These are phyloP conservation scores for Heterochromis multidens DNA, from an alignment of 2,113 vertebrate species.

Conservation along the genomic window DNA sequence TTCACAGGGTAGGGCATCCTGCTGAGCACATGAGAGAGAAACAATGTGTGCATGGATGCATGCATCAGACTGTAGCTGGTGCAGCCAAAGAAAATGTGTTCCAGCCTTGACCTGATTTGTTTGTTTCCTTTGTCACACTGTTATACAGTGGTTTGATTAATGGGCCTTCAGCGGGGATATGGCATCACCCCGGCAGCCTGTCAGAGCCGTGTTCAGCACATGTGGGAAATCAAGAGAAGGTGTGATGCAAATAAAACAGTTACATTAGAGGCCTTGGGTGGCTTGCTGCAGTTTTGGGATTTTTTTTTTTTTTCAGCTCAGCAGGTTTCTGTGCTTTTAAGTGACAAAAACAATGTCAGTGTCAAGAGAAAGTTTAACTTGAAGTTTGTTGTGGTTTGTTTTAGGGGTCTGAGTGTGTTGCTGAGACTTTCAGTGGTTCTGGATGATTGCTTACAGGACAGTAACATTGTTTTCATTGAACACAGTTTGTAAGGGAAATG, in stretches of 20 bases:
- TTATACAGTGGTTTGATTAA: constrained; percentile 59
- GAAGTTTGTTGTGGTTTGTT: constrained; percentile 10
- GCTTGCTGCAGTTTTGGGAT: neutral
- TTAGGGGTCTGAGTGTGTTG: neutral
- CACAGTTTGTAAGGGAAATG: neutral
- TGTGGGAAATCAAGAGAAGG: constrained; percentile 1
- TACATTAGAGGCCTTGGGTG: neutral
- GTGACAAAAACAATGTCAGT: neutral
- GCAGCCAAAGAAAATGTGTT: constrained; percentile 41
- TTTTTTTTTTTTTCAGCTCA: neutral
- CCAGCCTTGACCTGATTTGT: constrained; percentile 21
- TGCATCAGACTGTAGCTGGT: neutral
- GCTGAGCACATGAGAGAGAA: neutral
- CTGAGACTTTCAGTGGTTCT: neutral
- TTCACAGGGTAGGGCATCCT: neutral
- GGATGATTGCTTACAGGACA: constrained; percentile 5
- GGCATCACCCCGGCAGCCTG: constrained; percentile 37
- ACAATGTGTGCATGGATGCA: neutral
- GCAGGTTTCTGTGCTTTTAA: constrained; percentile 2
- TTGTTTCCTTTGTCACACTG: constrained; percentile 55
- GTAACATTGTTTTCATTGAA: neutral
- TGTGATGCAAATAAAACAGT: constrained; percentile 44
- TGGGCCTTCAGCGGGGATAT: constrained; percentile 31
- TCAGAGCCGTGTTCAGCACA: constrained; percentile 23
- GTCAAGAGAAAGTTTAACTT: constrained; percentile 15